Base-by-base conservation (phyloP, 2,888 invertebrate species). In the Carterocephalus palaemon region DNA sequence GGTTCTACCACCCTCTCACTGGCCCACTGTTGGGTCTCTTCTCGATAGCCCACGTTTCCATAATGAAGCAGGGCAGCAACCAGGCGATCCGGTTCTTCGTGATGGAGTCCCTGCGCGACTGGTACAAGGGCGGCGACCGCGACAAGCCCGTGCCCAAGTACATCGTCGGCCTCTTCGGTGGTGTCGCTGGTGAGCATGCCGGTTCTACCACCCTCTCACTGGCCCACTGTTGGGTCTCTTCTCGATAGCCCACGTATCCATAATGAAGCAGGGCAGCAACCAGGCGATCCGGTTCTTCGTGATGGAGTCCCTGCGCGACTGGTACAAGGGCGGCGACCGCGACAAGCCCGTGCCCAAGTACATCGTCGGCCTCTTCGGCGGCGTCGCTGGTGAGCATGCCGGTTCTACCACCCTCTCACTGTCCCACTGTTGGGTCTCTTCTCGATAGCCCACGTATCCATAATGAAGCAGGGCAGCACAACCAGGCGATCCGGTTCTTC, bases 21-120 rank as follows among this genome's bases (percentile, higher is more conserved):
- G n/a, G n/a, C n/a, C n/a, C n/a, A n/a, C n/a, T n/a, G n/a, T n/a
- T n/a, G n/a, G n/a, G n/a, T n/a, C n/a, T n/a, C n/a, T n/a, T n/a
- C n/a, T n/a, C n/a, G n/a, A n/a, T n/a, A n/a, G n/a, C n/a, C n/a
- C n/a, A n/a, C n/a, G n/a, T n/a, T n/a, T n/a, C 99, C 0, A 94
- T 99, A 50, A 90, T 99, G 78, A 99, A 99, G 79, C 99, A 99
- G 78, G 99, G 99, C 52, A 95, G 95, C 39, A 99, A 99, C 87
- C 99, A 99, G 81, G 99, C 99, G 0, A 99, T 99, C 53, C 89
- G 99, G 24, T 99, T 99, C 88, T 99, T 93, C 77, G 97, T 98
- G 16, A 94, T 99, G 93, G 99, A 99, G 83, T 94, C 97, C 0
- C 88, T 96, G 6, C 96, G 99, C 70, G 97, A 98, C 67, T 88